These are phyloP conservation scores for Ochropacha duplaris DNA, from an alignment of 2,888 invertebrate species.

Conservation along the genomic window DNA sequence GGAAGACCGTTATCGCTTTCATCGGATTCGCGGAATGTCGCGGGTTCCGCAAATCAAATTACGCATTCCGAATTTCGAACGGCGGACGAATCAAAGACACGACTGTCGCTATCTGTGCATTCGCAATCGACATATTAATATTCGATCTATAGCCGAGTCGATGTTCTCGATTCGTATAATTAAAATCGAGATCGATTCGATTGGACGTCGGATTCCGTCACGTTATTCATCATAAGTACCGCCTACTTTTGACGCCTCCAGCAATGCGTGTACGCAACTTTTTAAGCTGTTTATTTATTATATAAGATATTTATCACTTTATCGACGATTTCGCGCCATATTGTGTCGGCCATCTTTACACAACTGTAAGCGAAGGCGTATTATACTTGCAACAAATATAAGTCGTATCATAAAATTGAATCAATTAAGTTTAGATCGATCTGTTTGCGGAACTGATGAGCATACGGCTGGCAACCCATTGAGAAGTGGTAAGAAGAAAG, in stretches of 20 bases:
- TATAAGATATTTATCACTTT: constrained; percentile 48
- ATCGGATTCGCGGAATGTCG: constrained; percentile 67
- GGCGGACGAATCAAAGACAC: constrained; percentile 65
- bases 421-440: not conserved
- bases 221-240: constrained; percentile 75
- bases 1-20: constrained; percentile 53
- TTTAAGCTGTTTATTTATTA: constrained; percentile 65
- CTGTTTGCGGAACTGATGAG: not conserved
- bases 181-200: constrained; percentile 79
- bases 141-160: constrained; percentile 75
- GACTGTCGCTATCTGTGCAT: constrained; percentile 57
- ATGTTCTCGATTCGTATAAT: constrained; percentile 80
- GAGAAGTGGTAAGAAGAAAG: not conserved
- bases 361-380: constrained; percentile 17
- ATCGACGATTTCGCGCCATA: constrained; percentile 50
- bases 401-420: not conserved
- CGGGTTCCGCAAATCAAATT: constrained; percentile 70
- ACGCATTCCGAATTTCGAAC: constrained; percentile 69
- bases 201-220: constrained; percentile 78
- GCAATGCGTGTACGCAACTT: constrained; percentile 75
- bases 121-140: constrained; percentile 80
- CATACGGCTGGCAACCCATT: not conserved
- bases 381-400: not conserved
- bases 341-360: constrained; percentile 52
- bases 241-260: constrained; percentile 81